Evolutionary conservation across 2,113 vertebrate species (phyloP).

Genomic region (Phasianus colchicus): DNA sequence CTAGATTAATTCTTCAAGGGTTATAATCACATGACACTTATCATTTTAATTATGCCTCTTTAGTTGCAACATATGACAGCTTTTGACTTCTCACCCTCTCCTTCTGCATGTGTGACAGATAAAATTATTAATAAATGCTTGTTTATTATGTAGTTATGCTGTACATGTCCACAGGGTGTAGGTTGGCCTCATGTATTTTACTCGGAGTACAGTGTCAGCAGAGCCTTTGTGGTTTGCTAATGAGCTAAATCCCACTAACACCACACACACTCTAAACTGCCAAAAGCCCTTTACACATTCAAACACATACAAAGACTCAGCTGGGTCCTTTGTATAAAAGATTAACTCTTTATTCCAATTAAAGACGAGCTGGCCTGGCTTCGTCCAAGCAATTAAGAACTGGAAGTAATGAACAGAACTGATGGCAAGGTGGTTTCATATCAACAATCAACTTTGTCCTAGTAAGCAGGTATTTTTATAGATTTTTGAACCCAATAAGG

Average conservation of each 20-base stretch:
- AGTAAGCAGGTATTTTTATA: not conserved
- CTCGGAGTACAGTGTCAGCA: constrained; percentile 71
- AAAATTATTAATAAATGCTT: constrained; percentile 85
- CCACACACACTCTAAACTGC: constrained; percentile 69
- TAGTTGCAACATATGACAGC: constrained; percentile 79
- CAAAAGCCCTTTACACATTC: constrained; percentile 75
- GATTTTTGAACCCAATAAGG: not conserved
- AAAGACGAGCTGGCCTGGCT: constrained; percentile 63
- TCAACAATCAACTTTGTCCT: not conserved
- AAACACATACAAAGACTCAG: constrained; percentile 72
- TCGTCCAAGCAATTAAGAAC: constrained; percentile 58
- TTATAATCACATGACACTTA: constrained; percentile 81
- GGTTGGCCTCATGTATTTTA: constrained; percentile 75
- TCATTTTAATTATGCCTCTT: constrained; percentile 82
- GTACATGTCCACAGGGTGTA: constrained; percentile 77
- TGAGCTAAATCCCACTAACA: constrained; percentile 78
- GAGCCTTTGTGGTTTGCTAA: constrained; percentile 77
- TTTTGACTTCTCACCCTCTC: constrained; percentile 80
- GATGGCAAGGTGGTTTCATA: not conserved
- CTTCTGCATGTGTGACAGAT: constrained; percentile 77
- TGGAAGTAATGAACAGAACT: constrained; percentile 39
- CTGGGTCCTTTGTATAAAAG: constrained; percentile 74
- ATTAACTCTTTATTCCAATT: constrained; percentile 80
- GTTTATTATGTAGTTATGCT: constrained; percentile 82
- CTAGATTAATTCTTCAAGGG: constrained; percentile 81